Conservation (phyloP, 2,113 vertebrate species). For the Chionomys nivalis region DNA sequence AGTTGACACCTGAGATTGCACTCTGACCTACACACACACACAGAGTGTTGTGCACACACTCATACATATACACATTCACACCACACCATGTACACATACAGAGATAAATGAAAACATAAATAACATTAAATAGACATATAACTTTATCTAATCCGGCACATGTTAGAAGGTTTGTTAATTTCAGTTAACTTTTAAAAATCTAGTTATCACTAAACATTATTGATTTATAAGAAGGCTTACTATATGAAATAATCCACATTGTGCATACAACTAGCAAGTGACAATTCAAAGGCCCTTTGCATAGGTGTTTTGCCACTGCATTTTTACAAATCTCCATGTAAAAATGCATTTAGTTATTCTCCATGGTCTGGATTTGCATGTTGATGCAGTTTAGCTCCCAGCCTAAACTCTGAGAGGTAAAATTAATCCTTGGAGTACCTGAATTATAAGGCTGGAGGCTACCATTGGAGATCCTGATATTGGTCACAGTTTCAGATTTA, state of each 20-base stretch:
- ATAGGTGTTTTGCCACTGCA: constrained; percentile 18
- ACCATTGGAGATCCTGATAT: constrained; percentile 62
- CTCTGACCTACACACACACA: background rate
- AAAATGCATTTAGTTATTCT: constrained; percentile 64
- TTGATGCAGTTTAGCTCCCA: constrained; percentile 66
- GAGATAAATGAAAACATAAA: background rate
- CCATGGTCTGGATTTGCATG: constrained; percentile 60
- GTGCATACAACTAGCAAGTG: background rate
- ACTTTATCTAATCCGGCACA: background rate
- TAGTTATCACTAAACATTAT: constrained; percentile 22
- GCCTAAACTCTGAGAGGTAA: constrained; percentile 74
- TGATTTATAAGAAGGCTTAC: constrained; percentile 15
- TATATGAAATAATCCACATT: background rate
- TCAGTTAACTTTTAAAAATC: constrained; percentile 6
- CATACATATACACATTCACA: background rate
- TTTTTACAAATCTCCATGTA: constrained; percentile 63
- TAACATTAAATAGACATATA: background rate
- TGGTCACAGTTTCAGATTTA: constrained; percentile 79
- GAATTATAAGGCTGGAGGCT: constrained; percentile 74
- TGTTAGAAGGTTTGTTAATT: background rate
- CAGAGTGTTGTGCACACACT: background rate
- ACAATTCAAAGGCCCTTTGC: constrained; percentile 21
- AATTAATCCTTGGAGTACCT: constrained; percentile 71
- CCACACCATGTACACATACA: background rate
- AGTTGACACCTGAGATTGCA: background rate